These are phyloP conservation scores for Thripadectes ignobilis DNA, from an alignment of 2,797 vertebrate species.

Conservation along the genomic window DNA sequence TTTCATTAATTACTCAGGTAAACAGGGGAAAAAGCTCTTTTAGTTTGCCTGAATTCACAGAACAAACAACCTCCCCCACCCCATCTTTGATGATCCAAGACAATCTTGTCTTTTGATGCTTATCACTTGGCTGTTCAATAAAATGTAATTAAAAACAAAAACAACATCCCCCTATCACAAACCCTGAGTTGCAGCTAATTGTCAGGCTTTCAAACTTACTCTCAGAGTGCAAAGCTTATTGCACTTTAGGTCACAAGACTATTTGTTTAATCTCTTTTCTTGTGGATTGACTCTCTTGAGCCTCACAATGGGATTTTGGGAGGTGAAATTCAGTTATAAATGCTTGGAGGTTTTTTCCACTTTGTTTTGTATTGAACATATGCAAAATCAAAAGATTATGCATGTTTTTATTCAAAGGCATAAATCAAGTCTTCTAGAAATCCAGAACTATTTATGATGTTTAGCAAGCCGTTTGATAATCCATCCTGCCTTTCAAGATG, in stretches of 20 bases:
- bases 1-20: slow-evolving; percentile 44
- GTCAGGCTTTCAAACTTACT: slow-evolving; percentile 7
- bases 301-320: neutral
- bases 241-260: neutral
- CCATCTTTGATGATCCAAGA: slow-evolving; percentile 67
- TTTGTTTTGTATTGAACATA: neutral
- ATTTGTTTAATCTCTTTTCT: slow-evolving; percentile 33
- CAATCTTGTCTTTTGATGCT: slow-evolving; percentile 64
- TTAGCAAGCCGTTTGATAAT: neutral
- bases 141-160: slow-evolving; percentile 65
- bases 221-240: neutral
- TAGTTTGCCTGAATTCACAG: slow-evolving; percentile 25
- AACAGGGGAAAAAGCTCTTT: slow-evolving; percentile 24
- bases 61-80: slow-evolving; percentile 19
- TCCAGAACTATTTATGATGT: neutral
- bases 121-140: slow-evolving; percentile 57
- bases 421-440: neutral
- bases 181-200: slow-evolving; percentile 28
- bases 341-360: neutral
- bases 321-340: neutral
- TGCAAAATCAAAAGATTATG: neutral
- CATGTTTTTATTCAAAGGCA: neutral
- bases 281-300: neutral
- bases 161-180: slow-evolving; percentile 18
- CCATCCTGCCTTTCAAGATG: neutral